Base-by-base conservation (phyloP, 2,113 vertebrate species). In the Prinia subflava region DNA sequence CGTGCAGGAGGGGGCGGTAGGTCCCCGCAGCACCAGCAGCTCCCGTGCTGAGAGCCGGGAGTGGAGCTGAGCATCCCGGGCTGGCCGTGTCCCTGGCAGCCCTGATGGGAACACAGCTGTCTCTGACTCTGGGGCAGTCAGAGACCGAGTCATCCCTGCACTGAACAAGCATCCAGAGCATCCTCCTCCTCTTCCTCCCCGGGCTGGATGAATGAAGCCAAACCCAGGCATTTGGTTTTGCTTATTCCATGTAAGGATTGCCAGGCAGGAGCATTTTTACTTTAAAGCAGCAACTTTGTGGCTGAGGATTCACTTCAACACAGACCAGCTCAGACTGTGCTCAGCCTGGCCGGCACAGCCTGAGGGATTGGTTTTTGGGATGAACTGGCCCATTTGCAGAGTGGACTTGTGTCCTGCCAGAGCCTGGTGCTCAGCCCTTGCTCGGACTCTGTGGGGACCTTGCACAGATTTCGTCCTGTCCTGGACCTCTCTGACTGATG, bases 321-420 rank as follows among this genome's bases (percentile, higher is more conserved):
- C 42, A 23, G 53, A 28, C 15, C 60, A 46, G 47, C 57, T 35
- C 30, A 22, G 42, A 3, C 39, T 39, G 39, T 39, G 16, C 46
- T 27, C 42, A 27, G 75, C 62, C 15, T 6, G 68, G n/a, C 42
- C 82, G 81, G 62, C 52, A 14, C 15, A 21, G n/a, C 8, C 13
- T 12, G 17, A 17, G 49, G 71, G 30, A 14, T 4, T 2, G 2
- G 14, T 20, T 52, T 71, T 55, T 5, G 31, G 55, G 50, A 18
- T 27, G 23, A 33, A 16, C 18, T 11, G 8, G 11, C 14, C 25
- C 7, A 0, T 76, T 53, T 47, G 15, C 41, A 49, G 77, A 11
- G 35, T 1, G 13, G 21, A 25, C n/a, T 47, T 0, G 1, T 7
- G 15, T 22, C 25, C 33, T 75, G 15, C 31, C 1, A 0, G 37